Percentiles rank a stretch among this genome's conserved stretches.
Conservation (phyloP, 2,888 invertebrate species). For the Dorcus parallelipipedus region DNA sequence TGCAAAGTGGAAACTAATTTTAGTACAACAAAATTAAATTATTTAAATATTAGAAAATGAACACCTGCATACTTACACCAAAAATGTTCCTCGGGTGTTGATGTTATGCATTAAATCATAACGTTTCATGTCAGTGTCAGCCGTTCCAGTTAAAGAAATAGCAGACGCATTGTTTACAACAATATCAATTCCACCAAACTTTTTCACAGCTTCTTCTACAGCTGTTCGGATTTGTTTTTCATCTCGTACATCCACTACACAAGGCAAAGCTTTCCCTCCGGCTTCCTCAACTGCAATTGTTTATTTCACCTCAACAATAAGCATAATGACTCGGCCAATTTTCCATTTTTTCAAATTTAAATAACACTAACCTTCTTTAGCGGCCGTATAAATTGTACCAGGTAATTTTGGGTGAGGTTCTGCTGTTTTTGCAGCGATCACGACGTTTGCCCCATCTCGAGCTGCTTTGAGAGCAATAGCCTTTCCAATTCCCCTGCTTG, state of each 20-base stretch:
- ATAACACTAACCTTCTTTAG: constrained; percentile 72
- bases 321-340: background rate
- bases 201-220: constrained; percentile 69
- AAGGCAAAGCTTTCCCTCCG: constrained; percentile 83
- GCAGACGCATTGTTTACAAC: constrained; percentile 96
- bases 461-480: constrained; percentile 91
- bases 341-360: background rate
- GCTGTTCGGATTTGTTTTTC: constrained; percentile 72
- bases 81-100: constrained; percentile 92
- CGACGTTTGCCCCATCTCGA: constrained; percentile 86
- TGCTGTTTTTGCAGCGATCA: constrained; percentile 89
- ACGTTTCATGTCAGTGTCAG: constrained; percentile 87
- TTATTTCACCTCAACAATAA: too few relatives aligned
- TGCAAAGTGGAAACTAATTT: too few relatives aligned
- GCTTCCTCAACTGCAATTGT: constrained; percentile 70
- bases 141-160: constrained; percentile 79
- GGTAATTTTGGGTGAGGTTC: constrained; percentile 87
- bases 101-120: constrained; percentile 95
- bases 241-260: constrained; percentile 83
- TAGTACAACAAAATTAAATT: background rate
- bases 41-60: background rate
- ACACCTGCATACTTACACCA: constrained; percentile 65
- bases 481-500: constrained; percentile 94
- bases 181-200: constrained; percentile 95
- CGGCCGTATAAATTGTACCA: constrained; percentile 88